A percentile compares a stretch with the other conserved stretches of the same genome.
Conservation (phyloP, 2,113 vertebrate species). For the Fukomys damarensis region DNA sequence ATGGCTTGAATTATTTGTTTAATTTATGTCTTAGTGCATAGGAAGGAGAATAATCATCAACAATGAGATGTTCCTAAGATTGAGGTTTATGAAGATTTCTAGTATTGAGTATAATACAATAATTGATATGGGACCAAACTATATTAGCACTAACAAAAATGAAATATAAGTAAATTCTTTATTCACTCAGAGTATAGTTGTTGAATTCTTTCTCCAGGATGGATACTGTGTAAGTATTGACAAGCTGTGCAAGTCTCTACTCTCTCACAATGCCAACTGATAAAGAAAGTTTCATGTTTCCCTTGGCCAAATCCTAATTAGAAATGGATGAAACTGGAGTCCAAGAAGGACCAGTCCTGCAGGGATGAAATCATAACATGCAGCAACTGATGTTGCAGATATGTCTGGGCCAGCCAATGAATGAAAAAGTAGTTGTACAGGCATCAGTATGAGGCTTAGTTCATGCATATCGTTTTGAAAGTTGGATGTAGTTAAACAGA, state of each 20-base stretch:
- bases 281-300: background rate
- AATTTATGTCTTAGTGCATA: background rate
- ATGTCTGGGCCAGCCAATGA: no score
- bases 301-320: background rate
- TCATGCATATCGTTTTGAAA: background rate
- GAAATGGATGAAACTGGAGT: background rate
- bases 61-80: background rate
- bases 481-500: background rate
- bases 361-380: background rate
- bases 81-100: background rate
- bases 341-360: background rate
- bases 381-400: background rate
- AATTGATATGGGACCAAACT: background rate
- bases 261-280: background rate
- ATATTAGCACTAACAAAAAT: background rate
- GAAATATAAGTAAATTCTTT: background rate
- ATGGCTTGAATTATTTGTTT: background rate
- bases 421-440: background rate
- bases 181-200: background rate
- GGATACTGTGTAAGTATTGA: background rate
- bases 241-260: background rate
- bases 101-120: background rate
- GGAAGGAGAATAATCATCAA: background rate
- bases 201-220: background rate
- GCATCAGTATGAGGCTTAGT: rapidly evolving